These are phyloP conservation scores for Pedicia rivosa DNA, from an alignment of 2,888 invertebrate genomes.

Conservation along the genomic window DNA sequence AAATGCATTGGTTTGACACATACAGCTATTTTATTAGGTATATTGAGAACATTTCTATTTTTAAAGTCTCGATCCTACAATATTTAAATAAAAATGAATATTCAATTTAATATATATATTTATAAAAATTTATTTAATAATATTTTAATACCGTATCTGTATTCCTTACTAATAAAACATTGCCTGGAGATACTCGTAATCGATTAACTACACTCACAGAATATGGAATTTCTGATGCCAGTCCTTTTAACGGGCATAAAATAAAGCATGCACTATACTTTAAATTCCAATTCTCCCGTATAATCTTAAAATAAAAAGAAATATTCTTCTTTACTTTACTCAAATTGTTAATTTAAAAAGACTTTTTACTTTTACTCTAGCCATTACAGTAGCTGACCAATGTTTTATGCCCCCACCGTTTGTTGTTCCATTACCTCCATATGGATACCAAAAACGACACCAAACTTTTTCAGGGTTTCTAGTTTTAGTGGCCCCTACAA, in stretches of 20 bases:
- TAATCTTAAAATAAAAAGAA: slow-evolving; percentile 37
- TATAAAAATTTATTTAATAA: slow-evolving; percentile 1
- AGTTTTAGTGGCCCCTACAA: slow-evolving; percentile 81
- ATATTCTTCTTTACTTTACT: background rate
- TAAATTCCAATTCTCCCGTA: slow-evolving; percentile 86
- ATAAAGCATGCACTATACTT: slow-evolving; percentile 85
- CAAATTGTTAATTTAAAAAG: background rate
- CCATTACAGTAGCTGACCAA: slow-evolving; percentile 50
- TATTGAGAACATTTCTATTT: slow-evolving; percentile 16
- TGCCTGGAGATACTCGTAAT: slow-evolving; percentile 42
- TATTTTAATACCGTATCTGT: slow-evolving; percentile 24
- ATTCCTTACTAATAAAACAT: slow-evolving; percentile 46
- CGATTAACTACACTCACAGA: slow-evolving; percentile 55
- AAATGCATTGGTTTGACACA: slow-evolving; percentile 88
- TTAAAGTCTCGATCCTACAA: slow-evolving; percentile 23
- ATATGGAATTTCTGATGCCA: slow-evolving; percentile 40
- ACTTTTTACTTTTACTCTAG: slow-evolving; percentile 49
- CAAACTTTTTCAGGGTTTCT: slow-evolving; percentile 66
- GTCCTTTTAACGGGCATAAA: slow-evolving; percentile 53
- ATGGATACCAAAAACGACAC: slow-evolving; percentile 61
- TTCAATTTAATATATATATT: too few relatives aligned
- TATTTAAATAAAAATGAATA: background rate
- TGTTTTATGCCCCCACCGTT: too few relatives aligned
- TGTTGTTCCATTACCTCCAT: slow-evolving; percentile 2
- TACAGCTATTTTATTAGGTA: slow-evolving; percentile 46